Conservation (phyloP, 1,140 invertebrate species). For the Pantala flavescens region DNA sequence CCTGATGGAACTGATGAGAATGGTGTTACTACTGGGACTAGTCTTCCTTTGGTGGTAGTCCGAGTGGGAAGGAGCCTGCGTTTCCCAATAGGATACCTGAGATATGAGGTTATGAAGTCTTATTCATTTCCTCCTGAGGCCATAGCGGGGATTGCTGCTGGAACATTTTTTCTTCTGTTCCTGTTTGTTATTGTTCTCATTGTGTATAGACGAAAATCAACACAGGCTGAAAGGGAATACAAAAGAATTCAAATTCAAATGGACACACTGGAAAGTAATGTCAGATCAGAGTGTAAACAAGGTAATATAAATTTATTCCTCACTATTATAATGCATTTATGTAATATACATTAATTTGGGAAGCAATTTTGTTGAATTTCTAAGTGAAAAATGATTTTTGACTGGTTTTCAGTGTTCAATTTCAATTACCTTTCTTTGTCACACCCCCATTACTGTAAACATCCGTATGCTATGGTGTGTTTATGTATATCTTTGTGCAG, state of each 20-base stretch:
- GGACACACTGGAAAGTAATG: conserved; percentile 97
- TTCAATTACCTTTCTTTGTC: too few species aligned
- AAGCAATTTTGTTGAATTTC: too few species aligned
- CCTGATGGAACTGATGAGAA: conserved; percentile 80
- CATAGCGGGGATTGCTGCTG: conserved; percentile 71
- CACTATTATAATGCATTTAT: too few species aligned
- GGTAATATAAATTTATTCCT: conserved; percentile 41
- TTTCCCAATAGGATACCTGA: conserved; percentile 77
- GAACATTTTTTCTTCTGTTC: conserved; percentile 69
- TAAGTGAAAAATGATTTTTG: too few species aligned
- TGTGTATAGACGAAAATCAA: conserved; percentile 82
- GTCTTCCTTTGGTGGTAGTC: conserved; percentile 79
- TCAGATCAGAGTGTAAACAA: conserved; percentile 94
- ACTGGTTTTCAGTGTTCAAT: too few species aligned
- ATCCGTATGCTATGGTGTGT: too few species aligned
- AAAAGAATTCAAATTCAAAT: conserved; percentile 98
- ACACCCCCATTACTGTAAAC: too few species aligned
- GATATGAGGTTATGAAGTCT: conserved; percentile 76
- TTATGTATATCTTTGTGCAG: too few species aligned
- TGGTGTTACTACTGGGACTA: conserved; percentile 60
- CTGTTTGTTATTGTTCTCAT: conserved; percentile 77
- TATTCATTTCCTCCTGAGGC: conserved; percentile 79
- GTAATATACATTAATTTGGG: too few species aligned
- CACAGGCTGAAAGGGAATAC: conserved; percentile 90
- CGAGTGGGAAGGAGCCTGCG: conserved; percentile 74